These are phyloP conservation scores for Coptodon rendalli DNA, from an alignment of 2,113 vertebrate genomes.

Conservation along the genomic window DNA sequence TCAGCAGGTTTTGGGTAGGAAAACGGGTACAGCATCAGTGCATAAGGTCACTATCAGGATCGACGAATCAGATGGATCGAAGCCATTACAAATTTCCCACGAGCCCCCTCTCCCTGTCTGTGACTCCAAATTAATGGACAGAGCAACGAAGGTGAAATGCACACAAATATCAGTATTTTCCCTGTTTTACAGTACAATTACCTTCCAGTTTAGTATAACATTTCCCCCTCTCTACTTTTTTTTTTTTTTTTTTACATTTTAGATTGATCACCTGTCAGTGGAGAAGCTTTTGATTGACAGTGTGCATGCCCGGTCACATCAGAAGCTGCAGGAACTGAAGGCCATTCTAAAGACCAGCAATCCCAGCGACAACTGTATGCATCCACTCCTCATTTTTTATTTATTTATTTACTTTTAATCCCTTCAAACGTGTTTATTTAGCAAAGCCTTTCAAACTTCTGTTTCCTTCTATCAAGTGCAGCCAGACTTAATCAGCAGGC, in stretches of 20 bases:
- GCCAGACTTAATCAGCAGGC: not conserved
- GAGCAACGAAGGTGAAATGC: conserved; percentile 85
- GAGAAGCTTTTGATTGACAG: conserved; percentile 98
- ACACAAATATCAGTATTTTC: not conserved
- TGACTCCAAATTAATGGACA: conserved; percentile 94
- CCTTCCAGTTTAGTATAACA: not conserved
- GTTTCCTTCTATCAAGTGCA: not conserved
- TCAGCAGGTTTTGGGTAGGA: conserved; percentile 94
- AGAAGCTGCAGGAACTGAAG: conserved; percentile 97
- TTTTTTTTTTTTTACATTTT: not conserved
- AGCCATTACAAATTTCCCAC: conserved; percentile 96
- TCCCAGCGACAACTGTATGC: conserved; percentile 88
- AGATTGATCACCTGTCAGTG: conserved; percentile 97
- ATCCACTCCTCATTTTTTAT: not conserved
- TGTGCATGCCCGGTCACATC: conserved; percentile 92
- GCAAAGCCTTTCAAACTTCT: not conserved
- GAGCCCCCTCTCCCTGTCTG: conserved; percentile 92
- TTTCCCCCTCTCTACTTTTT: not conserved
- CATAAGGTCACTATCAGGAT: conserved; percentile 98
- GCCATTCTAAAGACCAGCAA: conserved; percentile 90
- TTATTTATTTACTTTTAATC: not conserved
- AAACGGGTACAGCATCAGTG: conserved; percentile 89
- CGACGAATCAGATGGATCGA: conserved; percentile 92
- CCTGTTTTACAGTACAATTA: not conserved
- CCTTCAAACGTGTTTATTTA: not conserved